Evolutionary conservation across 2,113 vertebrate species (phyloP), one percentile per base, ranked within the genome.

Genomic region (Corydoras maculifer): DNA sequence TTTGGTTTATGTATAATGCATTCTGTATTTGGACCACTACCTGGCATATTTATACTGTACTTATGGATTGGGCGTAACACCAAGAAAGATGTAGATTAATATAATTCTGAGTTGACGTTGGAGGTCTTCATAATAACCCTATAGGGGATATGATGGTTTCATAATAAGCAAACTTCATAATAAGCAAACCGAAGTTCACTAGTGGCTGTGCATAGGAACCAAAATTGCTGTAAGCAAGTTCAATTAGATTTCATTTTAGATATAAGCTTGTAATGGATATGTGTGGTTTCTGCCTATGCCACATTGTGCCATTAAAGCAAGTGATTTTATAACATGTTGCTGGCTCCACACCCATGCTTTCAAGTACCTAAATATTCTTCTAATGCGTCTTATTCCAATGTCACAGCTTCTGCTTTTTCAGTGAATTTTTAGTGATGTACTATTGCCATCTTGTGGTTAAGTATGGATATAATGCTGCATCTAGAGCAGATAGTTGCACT

Each of bases 241-340:
- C 60, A 70, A 62, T 78, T 72, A 75, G 65, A 78, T 78, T 61
- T 75, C 43, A 69, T 75, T 78, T 75, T 72, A 75, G 77, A 78
- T 75, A 43, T 25, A 54, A 25, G 58, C 31, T 48, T 68, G 58
- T 35, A 49, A 72, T 65, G 57, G 69, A 75, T 69, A 78, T 18
- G 25, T 35, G 59, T 54, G 43, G 50, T 63, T 69, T 51, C 63
- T 65, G 50, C 60, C 11, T 15, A 62, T n/a, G 25, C 30, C 31
- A 5, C 35, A 51, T 9, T 59, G 15, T 10, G 58, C 3, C n/a
- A 65, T 49, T 48, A 54, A 30, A 29, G 31, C 49, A 43, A 18
- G 31, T 32, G 58, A 25, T 65, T 69, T 72, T 63, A 29, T 66
- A 51, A 18, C 10, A 35, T 6, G 4, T 2, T 8, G 10, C 25